Evolutionary conservation across 2,888 invertebrate genomes (phyloP).

Genomic region (Caenorhabditis japonica): DNA sequence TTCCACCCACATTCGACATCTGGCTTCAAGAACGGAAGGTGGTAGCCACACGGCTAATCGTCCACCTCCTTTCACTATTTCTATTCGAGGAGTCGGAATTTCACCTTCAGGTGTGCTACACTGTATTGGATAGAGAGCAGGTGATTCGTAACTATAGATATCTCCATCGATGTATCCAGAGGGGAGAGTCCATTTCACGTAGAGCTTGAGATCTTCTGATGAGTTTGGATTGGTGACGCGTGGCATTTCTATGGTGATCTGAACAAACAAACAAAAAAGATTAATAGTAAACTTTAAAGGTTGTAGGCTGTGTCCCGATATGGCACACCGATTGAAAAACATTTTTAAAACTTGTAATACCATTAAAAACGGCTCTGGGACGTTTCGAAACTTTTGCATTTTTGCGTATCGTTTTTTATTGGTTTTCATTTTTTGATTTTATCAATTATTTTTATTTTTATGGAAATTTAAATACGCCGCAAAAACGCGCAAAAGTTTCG

Average conservation of each 20-base stretch:
- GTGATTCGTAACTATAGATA: slow-evolving; percentile 72
- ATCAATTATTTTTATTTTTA: no score
- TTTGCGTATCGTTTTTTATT: no score
- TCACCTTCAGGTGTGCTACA: slow-evolving; percentile 71
- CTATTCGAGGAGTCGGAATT: slow-evolving; percentile 51
- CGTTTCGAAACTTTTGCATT: no score
- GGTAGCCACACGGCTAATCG: slow-evolving; percentile 67
- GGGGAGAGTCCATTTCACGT: slow-evolving; percentile 57
- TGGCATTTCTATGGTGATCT: slow-evolving; percentile 47
- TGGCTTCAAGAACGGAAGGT: slow-evolving; percentile 66
- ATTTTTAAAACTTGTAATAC: no score
- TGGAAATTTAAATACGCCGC: no score
- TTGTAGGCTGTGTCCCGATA: no score
- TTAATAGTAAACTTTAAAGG: no score
- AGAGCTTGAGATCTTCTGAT: slow-evolving; percentile 40
- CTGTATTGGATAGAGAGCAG: slow-evolving; percentile 71
- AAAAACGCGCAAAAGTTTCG: no score
- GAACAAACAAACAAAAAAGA: background rate
- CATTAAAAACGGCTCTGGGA: no score
- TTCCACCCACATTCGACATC: slow-evolving; percentile 72
- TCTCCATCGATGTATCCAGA: slow-evolving; percentile 70
- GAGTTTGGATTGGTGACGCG: slow-evolving; percentile 16
- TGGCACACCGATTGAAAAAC: no score
- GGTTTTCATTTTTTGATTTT: no score
- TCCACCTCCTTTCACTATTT: slow-evolving; percentile 71